Base-by-base conservation (phyloP, 2,113 vertebrate genomes). In the Oxygymnocypris stewartii region DNA sequence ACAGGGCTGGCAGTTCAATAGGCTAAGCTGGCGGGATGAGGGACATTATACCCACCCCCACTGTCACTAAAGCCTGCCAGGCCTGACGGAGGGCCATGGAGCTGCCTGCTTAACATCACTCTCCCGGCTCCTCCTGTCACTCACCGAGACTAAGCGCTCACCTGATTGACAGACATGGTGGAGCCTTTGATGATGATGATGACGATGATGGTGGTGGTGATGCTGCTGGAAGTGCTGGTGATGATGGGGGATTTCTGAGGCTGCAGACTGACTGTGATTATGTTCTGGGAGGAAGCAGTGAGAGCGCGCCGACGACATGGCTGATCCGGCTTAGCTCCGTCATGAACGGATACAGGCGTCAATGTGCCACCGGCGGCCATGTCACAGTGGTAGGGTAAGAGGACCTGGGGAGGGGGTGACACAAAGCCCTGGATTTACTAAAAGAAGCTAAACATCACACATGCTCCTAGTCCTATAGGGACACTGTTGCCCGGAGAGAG, bases 241-340 rank as follows among this genome's bases (percentile, higher is more conserved):
- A 92, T 91, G 86, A 86, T 88, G 90, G 57, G 79, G 82, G 82
- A 82, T 84, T 81, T 86, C 73, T 25, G 54, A 76, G 9, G 47
- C 84, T 31, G 84, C 49, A 83, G 31, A 88, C 84, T 85, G 90
- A 85, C 87, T 81, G 89, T 47, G 67, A 88, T 85, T 88, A 85
- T 85, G 91, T 86, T 88, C 73, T 79, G 85, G 67, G 76, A 86
- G 81, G 86, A 84, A 25, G 65, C 75, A 57, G 79, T 7, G 31
- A 80, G 77, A 74, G 77, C 31, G 82, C 6, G 65, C 25, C 79
- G 88, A 91, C 84, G 88, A 93, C 90, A 90, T 57, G 91, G 91
- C 88, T 93, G 92, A 95, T 94, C 94, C 94, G 94, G 94, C 93
- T 95, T 95, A 95, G 91, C 91, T 89, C 91, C 88, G 86, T 91